Conservation (phyloP, 2,888 invertebrate species). For the Fissipunctia ypsillon region DNA sequence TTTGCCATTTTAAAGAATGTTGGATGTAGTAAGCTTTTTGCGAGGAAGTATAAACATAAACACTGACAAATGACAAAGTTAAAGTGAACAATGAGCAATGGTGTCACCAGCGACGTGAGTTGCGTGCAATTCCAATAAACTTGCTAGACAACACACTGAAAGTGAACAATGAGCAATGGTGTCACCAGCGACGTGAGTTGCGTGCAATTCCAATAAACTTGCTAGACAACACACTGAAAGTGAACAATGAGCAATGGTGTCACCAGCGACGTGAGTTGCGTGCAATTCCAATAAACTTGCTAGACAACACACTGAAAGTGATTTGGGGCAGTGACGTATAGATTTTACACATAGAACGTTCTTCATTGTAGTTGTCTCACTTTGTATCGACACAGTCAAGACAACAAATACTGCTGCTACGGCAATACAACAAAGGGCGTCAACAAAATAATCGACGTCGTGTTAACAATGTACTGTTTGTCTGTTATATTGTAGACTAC, state of each 20-base stretch:
- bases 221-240: not conserved
- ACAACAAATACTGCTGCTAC: not conserved
- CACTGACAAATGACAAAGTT: not conserved
- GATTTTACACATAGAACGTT: not conserved
- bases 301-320: not conserved
- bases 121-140: no score
- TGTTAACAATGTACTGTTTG: constrained; percentile 28
- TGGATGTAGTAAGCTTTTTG: not conserved
- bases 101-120: not conserved
- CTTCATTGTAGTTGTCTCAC: constrained; percentile 7
- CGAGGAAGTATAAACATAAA: not conserved
- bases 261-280: not conserved
- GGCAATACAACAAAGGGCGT: not conserved
- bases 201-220: no score
- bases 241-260: no score
- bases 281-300: no score
- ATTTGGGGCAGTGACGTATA: not conserved
- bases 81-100: no score
- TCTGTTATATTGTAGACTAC: constrained; percentile 11
- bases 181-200: not conserved
- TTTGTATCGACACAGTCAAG: constrained; percentile 18
- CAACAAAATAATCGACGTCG: constrained; percentile 35
- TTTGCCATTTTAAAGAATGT: not conserved
- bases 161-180: no score
- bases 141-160: not conserved